Evolutionary conservation across 2,113 vertebrate genomes (phyloP).

Genomic region (Crypturellus undulatus): DNA sequence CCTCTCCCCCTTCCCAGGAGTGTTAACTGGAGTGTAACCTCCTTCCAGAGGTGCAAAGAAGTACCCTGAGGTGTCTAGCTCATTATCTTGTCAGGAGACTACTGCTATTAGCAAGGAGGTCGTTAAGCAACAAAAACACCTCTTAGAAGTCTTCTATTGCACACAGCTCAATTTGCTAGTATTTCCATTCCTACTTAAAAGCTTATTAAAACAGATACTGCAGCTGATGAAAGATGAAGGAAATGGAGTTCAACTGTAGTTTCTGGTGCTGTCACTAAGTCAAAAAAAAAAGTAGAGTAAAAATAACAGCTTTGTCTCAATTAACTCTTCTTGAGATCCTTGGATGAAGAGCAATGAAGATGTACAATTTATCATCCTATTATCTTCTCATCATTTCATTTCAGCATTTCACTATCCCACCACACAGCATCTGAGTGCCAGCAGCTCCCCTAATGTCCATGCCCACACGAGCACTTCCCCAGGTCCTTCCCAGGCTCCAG

Average conservation of each 20-base stretch:
- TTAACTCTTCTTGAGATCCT: background rate
- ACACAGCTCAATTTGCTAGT: background rate
- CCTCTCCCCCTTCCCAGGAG: background rate
- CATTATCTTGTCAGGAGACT: background rate
- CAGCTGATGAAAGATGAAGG: background rate
- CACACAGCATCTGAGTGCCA: background rate
- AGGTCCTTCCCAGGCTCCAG: background rate
- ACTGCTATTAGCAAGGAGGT: background rate
- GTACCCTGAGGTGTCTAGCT: background rate
- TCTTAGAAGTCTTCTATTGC: background rate
- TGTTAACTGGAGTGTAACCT: background rate
- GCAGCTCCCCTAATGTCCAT: background rate
- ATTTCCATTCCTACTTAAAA: background rate
- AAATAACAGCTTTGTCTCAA: background rate
- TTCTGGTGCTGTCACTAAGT: background rate
- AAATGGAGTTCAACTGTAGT: background rate
- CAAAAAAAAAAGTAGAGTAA: background rate
- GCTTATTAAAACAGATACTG: background rate
- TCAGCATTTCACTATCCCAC: background rate
- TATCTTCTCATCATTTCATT: background rate
- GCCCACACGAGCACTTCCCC: background rate
- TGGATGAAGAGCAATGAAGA: background rate
- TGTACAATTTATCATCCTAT: no score
- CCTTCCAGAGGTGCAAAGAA: background rate
- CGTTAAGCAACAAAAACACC: background rate